Evolutionary conservation across 2,113 vertebrate genomes (phyloP).

Genomic region (Cryptotis parvus): DNA sequence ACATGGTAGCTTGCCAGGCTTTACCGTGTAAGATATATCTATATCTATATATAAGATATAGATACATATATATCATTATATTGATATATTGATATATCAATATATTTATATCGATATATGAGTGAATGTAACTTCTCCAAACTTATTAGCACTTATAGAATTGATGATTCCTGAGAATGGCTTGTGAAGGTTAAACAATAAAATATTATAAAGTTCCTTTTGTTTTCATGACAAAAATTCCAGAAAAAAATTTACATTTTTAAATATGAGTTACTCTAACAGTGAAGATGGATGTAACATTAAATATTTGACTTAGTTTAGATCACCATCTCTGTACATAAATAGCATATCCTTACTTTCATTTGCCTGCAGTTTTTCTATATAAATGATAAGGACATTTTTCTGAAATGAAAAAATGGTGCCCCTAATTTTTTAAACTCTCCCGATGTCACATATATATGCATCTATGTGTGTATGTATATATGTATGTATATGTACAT

Average conservation of each 20-base stretch:
- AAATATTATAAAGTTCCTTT: not conserved
- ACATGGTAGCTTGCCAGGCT: too few species aligned
- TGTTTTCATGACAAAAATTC: not conserved
- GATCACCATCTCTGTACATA: not conserved
- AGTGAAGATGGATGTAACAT: not conserved
- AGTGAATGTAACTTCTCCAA: slow-evolving; percentile 28
- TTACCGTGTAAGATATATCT: too few species aligned
- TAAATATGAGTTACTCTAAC: not conserved
- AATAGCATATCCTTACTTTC: not conserved
- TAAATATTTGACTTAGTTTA: not conserved
- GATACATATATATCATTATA: too few species aligned
- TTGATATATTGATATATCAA: too few species aligned
- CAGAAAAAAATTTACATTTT: not conserved
- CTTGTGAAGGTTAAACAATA: not conserved
- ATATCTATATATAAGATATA: too few species aligned
- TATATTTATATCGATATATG: too few species aligned
- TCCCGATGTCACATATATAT: not conserved
- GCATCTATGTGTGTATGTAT: too few species aligned
- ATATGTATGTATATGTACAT: too few species aligned
- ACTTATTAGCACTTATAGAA: slow-evolving; percentile 23
- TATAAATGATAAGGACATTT: not conserved
- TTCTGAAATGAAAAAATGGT: slow-evolving; percentile 25
- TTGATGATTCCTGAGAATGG: slow-evolving; percentile 3
- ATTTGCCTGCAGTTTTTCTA: not conserved
- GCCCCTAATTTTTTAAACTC: not conserved